Conservation (phyloP, 1,140 invertebrate species). For the Drosophila murphyi region DNA sequence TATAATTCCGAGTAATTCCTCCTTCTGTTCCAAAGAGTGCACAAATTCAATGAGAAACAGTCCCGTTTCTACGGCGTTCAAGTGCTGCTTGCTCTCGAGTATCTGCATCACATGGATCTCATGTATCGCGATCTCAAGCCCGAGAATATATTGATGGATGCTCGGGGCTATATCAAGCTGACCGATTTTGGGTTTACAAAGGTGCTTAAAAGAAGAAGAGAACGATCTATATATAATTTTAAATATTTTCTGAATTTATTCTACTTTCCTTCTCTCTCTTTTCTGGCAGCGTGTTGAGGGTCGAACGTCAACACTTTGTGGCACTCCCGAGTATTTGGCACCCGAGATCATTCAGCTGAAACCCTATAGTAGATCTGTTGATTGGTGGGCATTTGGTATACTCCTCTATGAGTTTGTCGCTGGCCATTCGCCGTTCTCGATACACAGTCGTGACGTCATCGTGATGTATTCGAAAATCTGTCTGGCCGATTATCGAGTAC, state of each 20-base stretch:
- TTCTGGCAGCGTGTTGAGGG: conserved; percentile 86
- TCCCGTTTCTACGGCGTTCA: conserved; percentile 96
- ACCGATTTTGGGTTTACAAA: conserved; percentile 98
- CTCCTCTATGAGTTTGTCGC: conserved; percentile 93
- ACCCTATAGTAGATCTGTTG: conserved; percentile 97
- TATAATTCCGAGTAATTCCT: neutral
- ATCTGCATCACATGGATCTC: conserved; percentile 95
- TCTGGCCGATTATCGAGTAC: conserved; percentile 88
- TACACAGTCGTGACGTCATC: conserved; percentile 88
- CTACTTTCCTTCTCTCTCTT: neutral
- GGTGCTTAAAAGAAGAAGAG: conserved; percentile 76
- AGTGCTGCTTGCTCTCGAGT: conserved; percentile 96
- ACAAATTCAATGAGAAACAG: conserved; percentile 92
- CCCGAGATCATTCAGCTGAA: conserved; percentile 97
- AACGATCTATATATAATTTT: too few species aligned
- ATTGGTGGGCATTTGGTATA: conserved; percentile 98
- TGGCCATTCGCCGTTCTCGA: conserved; percentile 93
- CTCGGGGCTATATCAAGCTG: conserved; percentile 92
- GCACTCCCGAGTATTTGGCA: conserved; percentile 97
- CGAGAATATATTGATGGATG: conserved; percentile 97
- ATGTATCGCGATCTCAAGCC: conserved; percentile 98
- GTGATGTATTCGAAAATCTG: conserved; percentile 96
- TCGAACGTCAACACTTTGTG: conserved; percentile 96
- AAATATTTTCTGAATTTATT: neutral
- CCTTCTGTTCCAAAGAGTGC: conserved; percentile 80